Evolutionary conservation across 2,797 vertebrate species (phyloP).

Genomic region (Alca torda): DNA sequence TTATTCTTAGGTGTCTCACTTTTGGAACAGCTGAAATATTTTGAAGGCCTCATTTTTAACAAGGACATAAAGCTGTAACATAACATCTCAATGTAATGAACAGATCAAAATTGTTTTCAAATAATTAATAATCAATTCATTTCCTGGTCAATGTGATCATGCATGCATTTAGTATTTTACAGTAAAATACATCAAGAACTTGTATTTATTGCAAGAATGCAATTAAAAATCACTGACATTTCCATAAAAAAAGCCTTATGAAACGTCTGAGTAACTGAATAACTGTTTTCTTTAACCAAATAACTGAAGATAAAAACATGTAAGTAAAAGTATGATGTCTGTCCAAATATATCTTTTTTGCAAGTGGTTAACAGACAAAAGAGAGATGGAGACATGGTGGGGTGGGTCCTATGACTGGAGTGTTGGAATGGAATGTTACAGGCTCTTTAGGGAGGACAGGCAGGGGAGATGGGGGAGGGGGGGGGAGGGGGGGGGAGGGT

Average conservation of each 20-base stretch:
- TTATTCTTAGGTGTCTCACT: conserved; percentile 23
- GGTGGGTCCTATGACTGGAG: background rate
- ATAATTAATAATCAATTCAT: background rate
- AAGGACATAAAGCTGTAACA: background rate
- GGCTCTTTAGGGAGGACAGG: background rate
- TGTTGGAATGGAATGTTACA: background rate
- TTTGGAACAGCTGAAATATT: conserved; percentile 10
- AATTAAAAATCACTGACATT: background rate
- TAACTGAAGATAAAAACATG: background rate
- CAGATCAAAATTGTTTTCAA: background rate
- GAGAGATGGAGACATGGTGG: background rate
- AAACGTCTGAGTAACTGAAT: background rate
- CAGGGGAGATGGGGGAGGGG: background rate
- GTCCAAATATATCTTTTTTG: background rate
- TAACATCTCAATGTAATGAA: background rate
- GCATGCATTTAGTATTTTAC: background rate
- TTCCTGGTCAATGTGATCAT: background rate
- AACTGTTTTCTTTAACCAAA: background rate
- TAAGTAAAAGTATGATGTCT: background rate
- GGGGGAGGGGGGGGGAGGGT: background rate
- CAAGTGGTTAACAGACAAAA: background rate
- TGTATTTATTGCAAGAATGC: background rate
- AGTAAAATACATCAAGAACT: background rate
- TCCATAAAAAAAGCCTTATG: background rate
- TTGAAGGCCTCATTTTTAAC: background rate